Conservation (phyloP, 2,113 vertebrate species). For the Callopanchax toddi region DNA sequence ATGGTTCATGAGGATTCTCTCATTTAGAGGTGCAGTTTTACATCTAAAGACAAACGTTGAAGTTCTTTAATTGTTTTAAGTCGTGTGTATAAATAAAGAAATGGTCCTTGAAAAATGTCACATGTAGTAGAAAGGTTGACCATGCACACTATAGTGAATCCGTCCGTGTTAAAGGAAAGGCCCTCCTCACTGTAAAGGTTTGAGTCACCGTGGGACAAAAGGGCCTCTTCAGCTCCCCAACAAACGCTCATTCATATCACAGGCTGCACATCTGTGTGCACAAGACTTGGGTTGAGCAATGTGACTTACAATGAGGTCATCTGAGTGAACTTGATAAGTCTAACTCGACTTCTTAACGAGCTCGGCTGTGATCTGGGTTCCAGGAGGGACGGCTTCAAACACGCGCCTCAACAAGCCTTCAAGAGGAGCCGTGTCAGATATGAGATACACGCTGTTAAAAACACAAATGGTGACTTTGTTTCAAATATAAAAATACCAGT, state of each 20-base stretch:
- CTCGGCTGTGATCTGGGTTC: neutral
- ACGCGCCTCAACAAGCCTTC: too few relatives aligned
- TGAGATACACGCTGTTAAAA: too few relatives aligned
- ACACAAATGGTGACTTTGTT: too few relatives aligned
- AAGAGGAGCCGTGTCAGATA: too few relatives aligned
- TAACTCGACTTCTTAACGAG: conserved; percentile 18
- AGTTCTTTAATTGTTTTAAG: too few relatives aligned
- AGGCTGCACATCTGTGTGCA: conserved; percentile 53
- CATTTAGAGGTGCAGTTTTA: too few relatives aligned
- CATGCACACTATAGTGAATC: neutral
- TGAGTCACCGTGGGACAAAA: conserved; percentile 62
- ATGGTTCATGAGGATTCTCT: neutral
- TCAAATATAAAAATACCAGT: too few relatives aligned
- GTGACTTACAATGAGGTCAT: conserved; percentile 21
- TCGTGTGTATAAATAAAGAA: conserved; percentile 13
- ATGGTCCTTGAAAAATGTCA: neutral
- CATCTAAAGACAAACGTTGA: too few relatives aligned
- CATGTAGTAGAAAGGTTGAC: neutral
- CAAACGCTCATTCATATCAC: conserved; percentile 71
- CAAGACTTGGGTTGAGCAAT: conserved; percentile 48
- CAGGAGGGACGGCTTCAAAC: neutral
- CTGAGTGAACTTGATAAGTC: conserved; percentile 24
- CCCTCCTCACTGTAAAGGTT: conserved; percentile 8
- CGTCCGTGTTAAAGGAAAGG: conserved; percentile 5
- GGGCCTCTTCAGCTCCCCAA: conserved; percentile 60